These are phyloP conservation scores for Notolabrus celidotus DNA, from an alignment of 2,797 vertebrate species.

Conservation along the genomic window DNA sequence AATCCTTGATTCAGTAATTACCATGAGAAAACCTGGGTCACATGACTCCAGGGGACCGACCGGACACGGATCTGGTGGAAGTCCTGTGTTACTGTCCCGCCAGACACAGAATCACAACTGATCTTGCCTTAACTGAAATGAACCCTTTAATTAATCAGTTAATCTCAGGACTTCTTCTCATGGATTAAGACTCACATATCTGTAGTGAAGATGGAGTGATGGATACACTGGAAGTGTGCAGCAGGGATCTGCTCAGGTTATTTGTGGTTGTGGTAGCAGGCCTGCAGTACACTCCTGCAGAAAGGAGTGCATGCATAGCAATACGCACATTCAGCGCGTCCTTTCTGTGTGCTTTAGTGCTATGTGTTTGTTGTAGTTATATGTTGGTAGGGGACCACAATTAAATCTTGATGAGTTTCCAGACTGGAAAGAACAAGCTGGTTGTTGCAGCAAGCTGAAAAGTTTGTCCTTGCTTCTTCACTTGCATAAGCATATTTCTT, in stretches of 20 bases:
- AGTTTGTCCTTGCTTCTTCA: slow-evolving; percentile 16
- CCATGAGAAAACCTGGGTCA: too few species aligned
- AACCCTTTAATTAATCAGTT: too few species aligned
- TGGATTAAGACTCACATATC: too few species aligned
- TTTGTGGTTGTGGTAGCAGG: slow-evolving; percentile 27
- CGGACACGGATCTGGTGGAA: too few species aligned
- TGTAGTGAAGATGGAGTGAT: background rate
- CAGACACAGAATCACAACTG: too few species aligned
- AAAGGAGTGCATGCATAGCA: slow-evolving; percentile 11
- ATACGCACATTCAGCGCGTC: slow-evolving; percentile 1
- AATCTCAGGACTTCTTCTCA: too few species aligned
- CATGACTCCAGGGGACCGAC: too few species aligned
- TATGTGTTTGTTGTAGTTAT: background rate
- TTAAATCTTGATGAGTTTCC: background rate
- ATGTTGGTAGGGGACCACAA: background rate
- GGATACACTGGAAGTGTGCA: background rate
- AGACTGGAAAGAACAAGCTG: background rate
- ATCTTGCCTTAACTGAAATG: too few species aligned
- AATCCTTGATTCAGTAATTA: too few species aligned
- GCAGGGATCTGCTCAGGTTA: background rate
- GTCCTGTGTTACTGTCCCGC: too few species aligned
- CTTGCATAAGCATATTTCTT: slow-evolving; percentile 46
- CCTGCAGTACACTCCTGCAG: slow-evolving; percentile 2
- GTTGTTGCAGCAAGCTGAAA: background rate
- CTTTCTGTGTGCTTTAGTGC: slow-evolving; percentile 2